These are phyloP conservation scores for Lytechinus pictus DNA, from an alignment of 35 echinoderm and acorn worm species.

Conservation along the genomic window DNA sequence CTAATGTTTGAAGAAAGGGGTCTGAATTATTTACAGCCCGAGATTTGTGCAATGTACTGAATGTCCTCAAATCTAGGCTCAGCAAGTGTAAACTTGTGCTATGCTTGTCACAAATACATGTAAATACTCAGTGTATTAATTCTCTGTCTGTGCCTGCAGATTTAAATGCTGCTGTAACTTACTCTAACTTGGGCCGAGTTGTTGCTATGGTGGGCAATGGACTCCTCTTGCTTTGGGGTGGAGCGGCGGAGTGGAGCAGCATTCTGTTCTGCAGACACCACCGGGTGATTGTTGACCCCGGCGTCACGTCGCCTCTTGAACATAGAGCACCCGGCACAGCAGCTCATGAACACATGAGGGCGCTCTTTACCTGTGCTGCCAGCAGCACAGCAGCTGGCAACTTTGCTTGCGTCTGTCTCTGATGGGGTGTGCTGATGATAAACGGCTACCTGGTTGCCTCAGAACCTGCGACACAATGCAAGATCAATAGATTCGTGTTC, in stretches of 20 bases:
- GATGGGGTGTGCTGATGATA: not conserved
- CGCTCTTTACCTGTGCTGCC: constrained; percentile 47
- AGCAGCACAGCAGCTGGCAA: not conserved
- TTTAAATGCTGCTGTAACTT: not conserved
- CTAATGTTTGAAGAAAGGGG: no score
- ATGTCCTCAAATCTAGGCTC: no score
- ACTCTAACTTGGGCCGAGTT: constrained; percentile 36
- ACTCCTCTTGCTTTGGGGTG: not conserved
- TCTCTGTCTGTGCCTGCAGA: no score
- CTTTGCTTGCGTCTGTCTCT: not conserved
- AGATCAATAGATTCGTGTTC: no score
- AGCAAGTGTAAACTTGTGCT: no score
- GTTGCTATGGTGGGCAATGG: not conserved
- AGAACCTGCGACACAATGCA: not conserved
- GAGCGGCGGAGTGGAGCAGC: not conserved
- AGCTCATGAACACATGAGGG: constrained; percentile 56
- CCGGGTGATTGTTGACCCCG: constrained; percentile 26
- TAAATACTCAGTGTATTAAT: no score
- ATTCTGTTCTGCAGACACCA: constrained; percentile 29
- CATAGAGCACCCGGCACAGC: constrained; percentile 48
- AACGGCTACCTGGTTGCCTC: not conserved
- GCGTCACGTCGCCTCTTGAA: constrained; percentile 51
- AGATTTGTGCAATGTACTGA: no score
- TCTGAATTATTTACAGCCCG: no score
- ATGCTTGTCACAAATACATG: no score